Conservation (phyloP, 2,113 vertebrate species). For the Cervus canadensis region DNA sequence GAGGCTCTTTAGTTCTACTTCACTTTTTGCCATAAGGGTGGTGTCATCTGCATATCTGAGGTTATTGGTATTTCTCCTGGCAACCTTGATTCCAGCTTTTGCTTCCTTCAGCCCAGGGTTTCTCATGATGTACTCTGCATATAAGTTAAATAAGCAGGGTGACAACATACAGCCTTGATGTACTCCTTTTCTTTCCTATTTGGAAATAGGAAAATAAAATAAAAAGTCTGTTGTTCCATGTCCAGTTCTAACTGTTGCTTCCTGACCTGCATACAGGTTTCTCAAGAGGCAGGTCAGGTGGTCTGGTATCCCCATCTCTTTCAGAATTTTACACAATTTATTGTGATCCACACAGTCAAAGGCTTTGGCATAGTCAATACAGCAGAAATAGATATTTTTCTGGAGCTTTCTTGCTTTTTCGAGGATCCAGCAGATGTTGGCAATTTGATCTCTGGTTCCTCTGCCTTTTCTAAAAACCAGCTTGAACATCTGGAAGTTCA, state of each 20-base stretch:
- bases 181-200: not conserved
- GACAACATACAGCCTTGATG: not conserved
- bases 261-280: not conserved
- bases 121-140: not conserved
- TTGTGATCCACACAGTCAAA: not conserved
- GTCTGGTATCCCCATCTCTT: not conserved
- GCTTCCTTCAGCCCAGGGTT: not conserved
- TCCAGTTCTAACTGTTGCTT: not conserved
- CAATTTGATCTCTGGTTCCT: not conserved
- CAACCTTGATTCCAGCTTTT: not conserved
- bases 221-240: not conserved
- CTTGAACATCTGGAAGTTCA: not conserved
- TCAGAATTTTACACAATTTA: not conserved
- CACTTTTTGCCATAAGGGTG: not conserved
- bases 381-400: not conserved
- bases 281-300: not conserved
- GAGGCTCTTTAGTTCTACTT: not conserved
- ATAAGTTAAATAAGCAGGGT: not conserved
- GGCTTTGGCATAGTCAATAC: not conserved
- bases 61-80: not conserved
- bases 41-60: not conserved
- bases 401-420: not conserved
- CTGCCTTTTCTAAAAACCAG: not conserved
- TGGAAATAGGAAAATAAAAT: not conserved
- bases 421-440: not conserved